phyloP scores from a whole-genome alignment of 2,888 invertebrate species.

The Chrysotoxum bicinctum region DNA sequence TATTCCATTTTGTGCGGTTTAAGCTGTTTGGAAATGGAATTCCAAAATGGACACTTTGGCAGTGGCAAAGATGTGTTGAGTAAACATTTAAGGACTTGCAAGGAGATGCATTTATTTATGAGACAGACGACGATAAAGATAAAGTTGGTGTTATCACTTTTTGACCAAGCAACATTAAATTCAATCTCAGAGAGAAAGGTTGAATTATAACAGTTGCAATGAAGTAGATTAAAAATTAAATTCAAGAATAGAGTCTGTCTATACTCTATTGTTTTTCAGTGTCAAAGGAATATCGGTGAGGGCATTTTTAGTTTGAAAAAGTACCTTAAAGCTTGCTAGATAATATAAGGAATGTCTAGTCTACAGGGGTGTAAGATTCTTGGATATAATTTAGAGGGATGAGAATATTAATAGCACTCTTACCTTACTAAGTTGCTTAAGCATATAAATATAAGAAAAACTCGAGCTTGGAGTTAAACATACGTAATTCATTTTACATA shows the following conservation, averaged over 20 bases:
- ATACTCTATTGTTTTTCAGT: neutral
- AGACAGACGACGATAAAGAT: neutral
- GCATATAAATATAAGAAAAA: too few species aligned
- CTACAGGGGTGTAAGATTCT: too few species aligned
- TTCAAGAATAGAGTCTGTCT: neutral
- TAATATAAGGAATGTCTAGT: too few species aligned
- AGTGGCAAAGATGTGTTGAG: slow-evolving; percentile 24
- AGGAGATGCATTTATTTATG: slow-evolving; percentile 66
- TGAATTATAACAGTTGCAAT: neutral
- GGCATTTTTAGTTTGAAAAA: neutral
- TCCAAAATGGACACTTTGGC: slow-evolving; percentile 60
- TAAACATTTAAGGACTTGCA: slow-evolving; percentile 54
- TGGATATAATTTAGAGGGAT: too few species aligned
- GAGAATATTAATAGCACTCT: too few species aligned
- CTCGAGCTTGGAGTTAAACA: too few species aligned
- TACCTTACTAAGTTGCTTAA: too few species aligned
- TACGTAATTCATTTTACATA: too few species aligned
- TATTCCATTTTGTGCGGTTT: slow-evolving; percentile 54
- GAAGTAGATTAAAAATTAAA: neutral
- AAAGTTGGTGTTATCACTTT: slow-evolving; percentile 21
- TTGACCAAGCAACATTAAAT: slow-evolving; percentile 13
- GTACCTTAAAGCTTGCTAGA: too few species aligned
- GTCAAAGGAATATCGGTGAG: neutral
- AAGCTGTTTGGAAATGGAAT: slow-evolving; percentile 49
- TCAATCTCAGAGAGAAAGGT: neutral